Base-by-base conservation (phyloP, 2,888 invertebrate species). In the Cataglyphis altisquamis region DNA sequence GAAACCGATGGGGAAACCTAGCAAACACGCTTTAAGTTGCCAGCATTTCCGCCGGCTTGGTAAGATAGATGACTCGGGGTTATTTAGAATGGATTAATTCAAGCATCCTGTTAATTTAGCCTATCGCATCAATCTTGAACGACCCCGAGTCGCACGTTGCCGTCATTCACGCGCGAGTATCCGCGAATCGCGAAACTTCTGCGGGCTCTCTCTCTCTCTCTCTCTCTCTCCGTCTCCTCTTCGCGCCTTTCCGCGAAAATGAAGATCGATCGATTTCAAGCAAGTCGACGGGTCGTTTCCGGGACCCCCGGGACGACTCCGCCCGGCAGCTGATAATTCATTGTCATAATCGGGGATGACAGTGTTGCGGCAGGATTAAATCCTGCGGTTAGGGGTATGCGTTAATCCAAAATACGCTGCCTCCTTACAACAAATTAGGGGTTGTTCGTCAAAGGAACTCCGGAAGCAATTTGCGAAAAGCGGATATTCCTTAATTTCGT, bases 1-100 rank as follows among this genome's bases (percentile, higher is more conserved):
- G 80, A 86, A 84, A 86, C 64, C 81, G 62, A 85, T 45, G 36
- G 36, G 55, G 21, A 68, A 74, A 36, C 36, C 68, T 29, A 57
- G 70, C 32, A 32, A 36, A 41, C 8, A 15, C 9, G 15, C 25
- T 25, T 32, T 45, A 36, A 41, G 41, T 60, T 32, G 64, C 36
- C 62, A 55, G 82, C 60, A 88, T 87, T 86, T 88, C 82, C 82
- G 48, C 64, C 41, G 66, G 29, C 70, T 82, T 63, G 85, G 78
- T 63, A 91, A 92, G 91, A 92, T 89, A 88, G 91, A 92, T 92
- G 89, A 86, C 86, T 86, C 73, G 63, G 68, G 89, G 88, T 89
- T 89, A 91, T 91, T 92, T 89, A 87, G 88, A 89, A 89, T 84
- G 87, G 90, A 92, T 92, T 91, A 92, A 92, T 91, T 92, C 85